These are phyloP conservation scores for Troglohyphantes excavatus DNA, from an alignment of 2,888 invertebrate genomes.

Conservation along the genomic window DNA sequence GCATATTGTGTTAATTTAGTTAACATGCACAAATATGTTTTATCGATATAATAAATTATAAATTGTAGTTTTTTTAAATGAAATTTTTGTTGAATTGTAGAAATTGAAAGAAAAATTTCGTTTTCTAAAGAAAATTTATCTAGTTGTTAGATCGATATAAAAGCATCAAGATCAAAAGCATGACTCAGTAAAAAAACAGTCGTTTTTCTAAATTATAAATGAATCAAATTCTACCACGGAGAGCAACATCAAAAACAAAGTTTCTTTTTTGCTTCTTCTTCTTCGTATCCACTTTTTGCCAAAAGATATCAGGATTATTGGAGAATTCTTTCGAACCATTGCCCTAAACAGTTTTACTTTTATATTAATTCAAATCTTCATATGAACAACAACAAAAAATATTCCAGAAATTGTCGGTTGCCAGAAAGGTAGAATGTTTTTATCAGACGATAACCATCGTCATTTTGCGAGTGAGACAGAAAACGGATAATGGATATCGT, in stretches of 20 bases:
- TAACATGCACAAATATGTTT: too few relatives aligned
- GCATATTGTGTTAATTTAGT: too few relatives aligned
- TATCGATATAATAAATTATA: too few relatives aligned
- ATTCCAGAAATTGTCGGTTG: conserved; percentile 52
- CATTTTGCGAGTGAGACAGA: conserved; percentile 76
- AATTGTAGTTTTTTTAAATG: too few relatives aligned
- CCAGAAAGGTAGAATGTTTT: conserved; percentile 61
- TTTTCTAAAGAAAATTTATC: conserved; percentile 15
- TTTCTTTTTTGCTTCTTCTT: conserved; percentile 26
- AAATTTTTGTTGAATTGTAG: too few relatives aligned
- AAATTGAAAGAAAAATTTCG: too few relatives aligned
- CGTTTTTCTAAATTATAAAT: conserved; percentile 78
- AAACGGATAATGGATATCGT: conserved; percentile 75
- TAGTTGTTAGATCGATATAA: conserved; percentile 41
- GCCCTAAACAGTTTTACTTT: conserved; percentile 74
- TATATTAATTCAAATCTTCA: conserved; percentile 62
- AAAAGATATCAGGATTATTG: conserved; percentile 74
- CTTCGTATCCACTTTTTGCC: conserved; percentile 41
- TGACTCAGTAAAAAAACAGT: conserved; percentile 17
- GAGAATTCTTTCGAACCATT: conserved; percentile 66
- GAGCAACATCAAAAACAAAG: conserved; percentile 53
- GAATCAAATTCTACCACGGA: conserved; percentile 70
- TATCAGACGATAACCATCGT: conserved; percentile 78
- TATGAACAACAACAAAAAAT: not conserved
- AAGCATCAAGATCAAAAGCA: conserved; percentile 39